These are phyloP conservation scores for Gnathonemus longibarbis DNA, from an alignment of 2,113 vertebrate species.

Conservation along the genomic window DNA sequence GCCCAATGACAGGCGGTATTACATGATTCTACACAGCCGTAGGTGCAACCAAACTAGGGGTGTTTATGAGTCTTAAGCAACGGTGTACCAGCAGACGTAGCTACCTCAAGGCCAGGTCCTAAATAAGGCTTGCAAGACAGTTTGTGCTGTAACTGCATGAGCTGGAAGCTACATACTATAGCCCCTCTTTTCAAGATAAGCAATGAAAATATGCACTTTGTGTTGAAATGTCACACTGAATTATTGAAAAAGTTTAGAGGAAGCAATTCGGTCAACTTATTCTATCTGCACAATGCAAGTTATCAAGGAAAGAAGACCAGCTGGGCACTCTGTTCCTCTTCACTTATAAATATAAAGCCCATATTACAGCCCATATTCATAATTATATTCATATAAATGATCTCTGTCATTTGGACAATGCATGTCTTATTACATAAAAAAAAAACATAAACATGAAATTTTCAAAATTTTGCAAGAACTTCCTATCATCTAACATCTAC, in stretches of 20 bases:
- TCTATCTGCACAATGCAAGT: not conserved
- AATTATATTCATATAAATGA: not conserved
- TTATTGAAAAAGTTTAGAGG: not conserved
- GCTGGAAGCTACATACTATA: not conserved
- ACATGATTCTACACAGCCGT: not conserved
- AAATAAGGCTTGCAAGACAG: not conserved
- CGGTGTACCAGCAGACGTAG: not conserved
- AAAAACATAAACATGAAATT: not conserved
- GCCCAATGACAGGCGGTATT: conserved; percentile 31
- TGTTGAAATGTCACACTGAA: not conserved
- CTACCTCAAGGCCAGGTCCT: no score
- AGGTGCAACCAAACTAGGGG: not conserved
- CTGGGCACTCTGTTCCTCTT: not conserved
- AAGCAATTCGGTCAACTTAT: not conserved
- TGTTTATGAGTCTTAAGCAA: not conserved
- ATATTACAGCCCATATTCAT: not conserved
- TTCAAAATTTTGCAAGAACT: not conserved
- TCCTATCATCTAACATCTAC: not conserved
- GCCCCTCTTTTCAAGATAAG: not conserved
- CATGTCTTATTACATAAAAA: not conserved
- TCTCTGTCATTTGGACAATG: not conserved
- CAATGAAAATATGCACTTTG: not conserved
- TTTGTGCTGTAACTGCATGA: not conserved
- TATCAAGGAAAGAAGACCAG: not conserved
- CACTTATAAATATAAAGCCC: not conserved